These are phyloP conservation scores for Polydrusus pterygomalis DNA, from an alignment of 2,888 invertebrate species.

Conservation along the genomic window DNA sequence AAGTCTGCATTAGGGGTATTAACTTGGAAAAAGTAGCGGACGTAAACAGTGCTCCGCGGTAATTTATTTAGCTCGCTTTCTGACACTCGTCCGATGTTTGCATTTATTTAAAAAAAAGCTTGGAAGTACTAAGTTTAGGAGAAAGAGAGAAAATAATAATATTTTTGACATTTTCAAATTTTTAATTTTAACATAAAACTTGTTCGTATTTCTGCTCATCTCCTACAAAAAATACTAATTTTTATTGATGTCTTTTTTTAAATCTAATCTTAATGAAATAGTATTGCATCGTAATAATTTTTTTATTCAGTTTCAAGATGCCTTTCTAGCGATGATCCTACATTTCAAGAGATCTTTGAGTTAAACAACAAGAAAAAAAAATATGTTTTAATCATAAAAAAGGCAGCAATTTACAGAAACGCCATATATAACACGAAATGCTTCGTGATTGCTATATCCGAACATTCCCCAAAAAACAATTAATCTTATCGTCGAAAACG, in stretches of 20 bases:
- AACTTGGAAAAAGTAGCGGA: constrained; percentile 14
- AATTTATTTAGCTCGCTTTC: constrained; percentile 28
- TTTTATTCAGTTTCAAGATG: too few relatives aligned
- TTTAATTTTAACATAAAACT: neutral
- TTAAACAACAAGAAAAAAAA: neutral
- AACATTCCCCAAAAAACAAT: constrained; percentile 2
- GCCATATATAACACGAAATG: neutral
- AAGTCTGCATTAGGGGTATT: constrained; percentile 24
- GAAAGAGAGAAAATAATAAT: neutral
- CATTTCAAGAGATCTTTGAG: too few relatives aligned
- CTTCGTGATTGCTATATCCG: neutral
- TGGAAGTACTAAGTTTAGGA: constrained; percentile 6
- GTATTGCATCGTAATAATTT: too few relatives aligned
- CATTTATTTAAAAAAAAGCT: constrained; percentile 3
- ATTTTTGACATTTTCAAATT: neutral
- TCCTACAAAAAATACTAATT: too few relatives aligned
- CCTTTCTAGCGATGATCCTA: too few relatives aligned
- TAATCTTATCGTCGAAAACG: constrained; percentile 22
- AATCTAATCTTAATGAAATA: too few relatives aligned
- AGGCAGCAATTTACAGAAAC: neutral
- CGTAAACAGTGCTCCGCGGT: constrained; percentile 18
- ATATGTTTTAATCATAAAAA: neutral
- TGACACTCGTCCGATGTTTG: constrained; percentile 12
- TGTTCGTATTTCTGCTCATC: too few relatives aligned
- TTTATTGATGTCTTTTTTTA: too few relatives aligned